A percentile compares a stretch with the other conserved stretches of the same genome.
Conservation (phyloP, 1,140 invertebrate species). For the Hyposmocoma kahamanoa region DNA sequence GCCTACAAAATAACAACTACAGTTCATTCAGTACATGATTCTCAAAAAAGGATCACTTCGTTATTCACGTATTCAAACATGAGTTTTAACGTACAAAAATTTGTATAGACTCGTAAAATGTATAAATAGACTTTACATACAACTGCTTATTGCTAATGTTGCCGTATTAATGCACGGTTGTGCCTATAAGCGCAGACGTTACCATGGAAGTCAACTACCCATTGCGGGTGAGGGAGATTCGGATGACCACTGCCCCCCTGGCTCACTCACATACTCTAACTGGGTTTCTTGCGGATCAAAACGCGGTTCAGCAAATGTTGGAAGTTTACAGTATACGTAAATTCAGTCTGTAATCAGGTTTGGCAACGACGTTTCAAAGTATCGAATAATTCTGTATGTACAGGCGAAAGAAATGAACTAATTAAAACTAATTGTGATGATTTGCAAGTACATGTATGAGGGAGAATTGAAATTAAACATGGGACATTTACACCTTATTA, state of each 20-base stretch:
- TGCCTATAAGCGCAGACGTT: slow-evolving; percentile 24
- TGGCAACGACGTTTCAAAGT: slow-evolving; percentile 60
- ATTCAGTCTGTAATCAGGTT: slow-evolving; percentile 66
- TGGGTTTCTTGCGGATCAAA: slow-evolving; percentile 20
- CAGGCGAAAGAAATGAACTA: not conserved
- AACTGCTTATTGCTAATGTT: slow-evolving; percentile 72
- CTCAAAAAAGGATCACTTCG: slow-evolving; percentile 70
- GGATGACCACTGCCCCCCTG: not conserved
- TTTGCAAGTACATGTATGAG: not conserved
- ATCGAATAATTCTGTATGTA: slow-evolving; percentile 20
- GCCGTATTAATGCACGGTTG: slow-evolving; percentile 30
- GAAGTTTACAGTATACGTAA: slow-evolving; percentile 62
- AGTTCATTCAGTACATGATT: slow-evolving; percentile 69
- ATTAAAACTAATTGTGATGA: slow-evolving; percentile 21
- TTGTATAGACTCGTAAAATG: slow-evolving; percentile 73
- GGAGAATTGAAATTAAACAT: too few species aligned
- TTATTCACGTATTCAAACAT: slow-evolving; percentile 57
- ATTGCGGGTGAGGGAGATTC: not conserved
- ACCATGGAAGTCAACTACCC: slow-evolving; percentile 11
- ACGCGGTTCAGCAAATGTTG: slow-evolving; percentile 7
- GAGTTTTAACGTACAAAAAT: slow-evolving; percentile 70
- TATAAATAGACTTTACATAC: slow-evolving; percentile 73
- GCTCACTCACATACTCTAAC: not conserved
- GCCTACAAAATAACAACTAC: slow-evolving; percentile 68
- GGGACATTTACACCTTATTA: not conserved